A percentile compares a stretch with the other conserved stretches of the same genome.
Evolutionary conservation across 2,888 invertebrate genomes (phyloP).

Genomic region (Ectemnius continuus): DNA sequence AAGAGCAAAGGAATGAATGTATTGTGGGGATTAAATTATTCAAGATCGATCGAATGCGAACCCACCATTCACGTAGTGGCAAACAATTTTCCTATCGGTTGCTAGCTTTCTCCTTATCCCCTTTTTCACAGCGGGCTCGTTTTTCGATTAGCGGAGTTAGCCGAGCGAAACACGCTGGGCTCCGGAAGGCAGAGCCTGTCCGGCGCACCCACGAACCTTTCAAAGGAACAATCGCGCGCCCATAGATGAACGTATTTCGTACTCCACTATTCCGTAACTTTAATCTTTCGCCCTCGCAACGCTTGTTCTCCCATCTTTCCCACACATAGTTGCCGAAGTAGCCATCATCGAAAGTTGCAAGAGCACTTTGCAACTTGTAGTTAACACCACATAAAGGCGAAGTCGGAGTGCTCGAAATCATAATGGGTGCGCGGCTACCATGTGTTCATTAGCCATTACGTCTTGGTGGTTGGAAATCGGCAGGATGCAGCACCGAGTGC

Average conservation of each 20-base stretch:
- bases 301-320: too few species aligned
- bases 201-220: slow-evolving; percentile 70
- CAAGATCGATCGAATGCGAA: slow-evolving; percentile 28
- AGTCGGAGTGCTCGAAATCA: too few species aligned
- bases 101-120: slow-evolving; percentile 23
- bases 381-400: too few species aligned
- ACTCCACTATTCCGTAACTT: too few species aligned
- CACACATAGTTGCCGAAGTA: not conserved
- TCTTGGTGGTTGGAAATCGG: not conserved
- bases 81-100: slow-evolving; percentile 41
- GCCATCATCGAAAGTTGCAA: too few species aligned
- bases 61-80: slow-evolving; percentile 33
- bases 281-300: not conserved
- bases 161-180: slow-evolving; percentile 63
- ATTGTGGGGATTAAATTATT: too few species aligned
- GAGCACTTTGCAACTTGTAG: too few species aligned
- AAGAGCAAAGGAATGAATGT: too few species aligned
- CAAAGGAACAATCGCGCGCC: slow-evolving; percentile 52
- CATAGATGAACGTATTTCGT: not conserved
- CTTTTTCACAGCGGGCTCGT: slow-evolving; percentile 44
- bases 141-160: slow-evolving; percentile 68
- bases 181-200: slow-evolving; percentile 66
- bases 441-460: too few species aligned
- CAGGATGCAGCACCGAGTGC: slow-evolving; percentile 1
- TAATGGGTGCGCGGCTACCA: too few species aligned